Percentiles rank a stretch among this genome's conserved stretches.
Evolutionary conservation across 2,888 invertebrate genomes (phyloP).

Genomic region (Eupithecia subfuscata): DNA sequence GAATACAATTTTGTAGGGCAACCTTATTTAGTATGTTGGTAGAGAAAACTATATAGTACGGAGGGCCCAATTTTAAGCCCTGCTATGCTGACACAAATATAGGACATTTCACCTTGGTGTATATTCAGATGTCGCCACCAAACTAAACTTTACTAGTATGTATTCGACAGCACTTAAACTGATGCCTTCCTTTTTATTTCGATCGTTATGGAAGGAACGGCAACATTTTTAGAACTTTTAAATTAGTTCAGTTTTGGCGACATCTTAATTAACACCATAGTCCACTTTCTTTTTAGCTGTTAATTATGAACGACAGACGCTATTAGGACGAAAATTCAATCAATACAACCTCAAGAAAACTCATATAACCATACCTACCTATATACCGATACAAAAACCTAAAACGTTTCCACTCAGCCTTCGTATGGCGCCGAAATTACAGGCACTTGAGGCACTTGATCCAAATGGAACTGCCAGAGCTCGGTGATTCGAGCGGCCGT

Average conservation of each 20-base stretch:
- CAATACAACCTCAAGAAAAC: background rate
- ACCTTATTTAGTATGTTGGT: background rate
- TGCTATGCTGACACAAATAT: no score
- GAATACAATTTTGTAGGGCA: background rate
- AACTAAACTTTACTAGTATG: no score
- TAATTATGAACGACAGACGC: background rate
- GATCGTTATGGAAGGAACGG: no score
- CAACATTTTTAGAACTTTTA: no score
- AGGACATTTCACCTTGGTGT: no score
- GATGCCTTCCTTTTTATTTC: no score
- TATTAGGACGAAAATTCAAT: background rate
- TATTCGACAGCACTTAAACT: no score
- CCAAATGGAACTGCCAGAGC: constrained; percentile 35
- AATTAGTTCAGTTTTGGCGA: no score
- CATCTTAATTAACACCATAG: no score
- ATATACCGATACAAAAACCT: background rate
- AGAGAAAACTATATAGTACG: no score
- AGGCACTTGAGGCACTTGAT: constrained; percentile 19
- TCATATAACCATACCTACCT: background rate
- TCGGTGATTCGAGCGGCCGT: constrained; percentile 3
- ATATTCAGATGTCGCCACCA: no score
- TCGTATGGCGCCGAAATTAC: constrained; percentile 2
- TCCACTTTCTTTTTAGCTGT: background rate
- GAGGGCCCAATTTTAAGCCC: no score
- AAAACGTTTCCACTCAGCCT: constrained; percentile 5